These are phyloP conservation scores for Numenius phaeopus DNA, from an alignment of 2,797 vertebrate genomes.

Conservation along the genomic window DNA sequence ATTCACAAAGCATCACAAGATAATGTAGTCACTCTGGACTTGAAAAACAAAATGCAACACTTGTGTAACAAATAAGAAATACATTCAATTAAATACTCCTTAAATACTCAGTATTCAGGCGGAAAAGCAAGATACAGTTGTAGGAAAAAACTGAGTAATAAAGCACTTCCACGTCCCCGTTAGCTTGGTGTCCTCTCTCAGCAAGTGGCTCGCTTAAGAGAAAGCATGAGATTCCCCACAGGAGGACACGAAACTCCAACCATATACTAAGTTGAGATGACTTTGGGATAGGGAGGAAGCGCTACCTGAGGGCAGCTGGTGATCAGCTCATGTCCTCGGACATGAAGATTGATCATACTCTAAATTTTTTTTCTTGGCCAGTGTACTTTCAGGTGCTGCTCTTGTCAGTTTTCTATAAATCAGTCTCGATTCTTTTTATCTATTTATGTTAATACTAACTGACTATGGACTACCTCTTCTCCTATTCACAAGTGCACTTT, in stretches of 20 bases:
- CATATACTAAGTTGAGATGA: background rate
- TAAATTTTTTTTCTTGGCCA: background rate
- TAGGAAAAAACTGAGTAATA: background rate
- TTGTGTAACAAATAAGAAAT: constrained; percentile 51
- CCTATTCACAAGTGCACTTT: background rate
- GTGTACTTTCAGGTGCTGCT: background rate
- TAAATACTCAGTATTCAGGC: background rate
- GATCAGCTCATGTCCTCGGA: background rate
- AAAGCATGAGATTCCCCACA: background rate
- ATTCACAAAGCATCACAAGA: constrained; percentile 62
- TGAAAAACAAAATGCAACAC: constrained; percentile 34
- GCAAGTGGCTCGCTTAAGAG: background rate
- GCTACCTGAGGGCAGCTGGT: background rate
- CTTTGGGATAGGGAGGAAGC: background rate
- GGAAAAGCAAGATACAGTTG: background rate
- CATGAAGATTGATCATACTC: background rate
- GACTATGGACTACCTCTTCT: background rate
- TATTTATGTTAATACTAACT: background rate
- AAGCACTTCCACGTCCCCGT: background rate
- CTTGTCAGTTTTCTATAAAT: background rate
- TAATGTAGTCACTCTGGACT: constrained; percentile 51
- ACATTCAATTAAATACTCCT: background rate
- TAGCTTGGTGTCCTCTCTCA: background rate
- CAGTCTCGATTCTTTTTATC: background rate
- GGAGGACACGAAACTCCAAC: background rate